A percentile compares a stretch with the other conserved stretches of the same genome.
Evolutionary conservation across 2,888 invertebrate genomes (phyloP).

Genomic region (Drosophila borealis): DNA sequence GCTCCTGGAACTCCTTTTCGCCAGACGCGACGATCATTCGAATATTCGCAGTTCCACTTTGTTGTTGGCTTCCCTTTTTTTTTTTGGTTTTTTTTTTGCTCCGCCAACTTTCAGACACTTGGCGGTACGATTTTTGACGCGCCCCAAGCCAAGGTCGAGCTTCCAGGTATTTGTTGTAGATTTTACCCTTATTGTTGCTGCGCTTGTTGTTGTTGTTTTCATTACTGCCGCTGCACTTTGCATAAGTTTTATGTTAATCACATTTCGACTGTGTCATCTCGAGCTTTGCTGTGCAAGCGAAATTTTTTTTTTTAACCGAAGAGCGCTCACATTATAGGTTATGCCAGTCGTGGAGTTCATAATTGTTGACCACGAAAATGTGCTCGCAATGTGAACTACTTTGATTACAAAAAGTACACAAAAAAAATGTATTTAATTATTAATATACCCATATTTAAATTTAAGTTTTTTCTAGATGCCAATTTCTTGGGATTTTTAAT

Average conservation of each 20-base stretch:
- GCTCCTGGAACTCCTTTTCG: slow-evolving; percentile 56
- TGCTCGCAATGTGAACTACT: too few relatives aligned
- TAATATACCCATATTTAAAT: too few relatives aligned
- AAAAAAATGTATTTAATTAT: too few relatives aligned
- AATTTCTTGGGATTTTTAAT: too few relatives aligned
- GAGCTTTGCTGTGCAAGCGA: slow-evolving; percentile 10
- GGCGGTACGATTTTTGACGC: slow-evolving; percentile 62
- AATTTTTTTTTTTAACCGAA: neutral
- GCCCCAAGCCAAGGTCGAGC: slow-evolving; percentile 68
- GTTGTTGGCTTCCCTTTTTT: slow-evolving; percentile 18
- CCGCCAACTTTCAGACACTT: slow-evolving; percentile 58
- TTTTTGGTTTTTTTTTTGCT: slow-evolving; percentile 8
- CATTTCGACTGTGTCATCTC: slow-evolving; percentile 51
- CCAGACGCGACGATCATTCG: slow-evolving; percentile 35
- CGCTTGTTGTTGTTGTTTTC: slow-evolving; percentile 29
- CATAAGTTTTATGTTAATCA: slow-evolving; percentile 64
- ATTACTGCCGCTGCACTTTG: slow-evolving; percentile 54
- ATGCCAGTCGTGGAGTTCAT: too few relatives aligned
- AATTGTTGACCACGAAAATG: too few relatives aligned
- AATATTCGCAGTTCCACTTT: slow-evolving; percentile 21
- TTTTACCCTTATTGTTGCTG: slow-evolving; percentile 12
- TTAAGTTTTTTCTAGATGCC: too few relatives aligned
- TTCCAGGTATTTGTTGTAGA: slow-evolving; percentile 41
- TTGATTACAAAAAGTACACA: too few relatives aligned
- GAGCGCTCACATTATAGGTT: too few relatives aligned